Evolutionary conservation across 2,797 vertebrate species (phyloP).

Genomic region (Tokudaia tokunoshimensis): DNA sequence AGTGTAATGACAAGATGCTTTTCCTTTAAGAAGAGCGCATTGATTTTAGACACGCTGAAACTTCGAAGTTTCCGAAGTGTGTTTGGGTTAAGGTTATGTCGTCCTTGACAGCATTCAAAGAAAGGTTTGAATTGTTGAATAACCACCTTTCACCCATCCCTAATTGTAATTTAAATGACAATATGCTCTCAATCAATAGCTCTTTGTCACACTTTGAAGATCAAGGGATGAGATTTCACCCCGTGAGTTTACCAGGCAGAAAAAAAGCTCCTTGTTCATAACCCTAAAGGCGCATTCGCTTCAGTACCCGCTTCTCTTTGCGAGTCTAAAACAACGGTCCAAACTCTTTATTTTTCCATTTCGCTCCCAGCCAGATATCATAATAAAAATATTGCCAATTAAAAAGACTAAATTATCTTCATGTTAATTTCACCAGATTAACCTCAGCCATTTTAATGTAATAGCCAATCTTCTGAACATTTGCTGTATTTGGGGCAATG

Average conservation of each 20-base stretch:
- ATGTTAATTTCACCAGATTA: slow-evolving; percentile 76
- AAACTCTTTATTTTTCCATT: slow-evolving; percentile 83
- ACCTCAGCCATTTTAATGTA: slow-evolving; percentile 31
- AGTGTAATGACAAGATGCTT: slow-evolving; percentile 78
- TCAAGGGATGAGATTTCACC: slow-evolving; percentile 94
- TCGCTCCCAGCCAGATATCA: slow-evolving; percentile 77
- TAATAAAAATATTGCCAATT: slow-evolving; percentile 81
- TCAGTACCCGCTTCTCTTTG: slow-evolving; percentile 83
- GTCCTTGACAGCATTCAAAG: slow-evolving; percentile 88
- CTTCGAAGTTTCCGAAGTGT: slow-evolving; percentile 87
- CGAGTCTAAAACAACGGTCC: slow-evolving; percentile 79
- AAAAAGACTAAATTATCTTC: slow-evolving; percentile 64
- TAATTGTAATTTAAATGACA: slow-evolving; percentile 99
- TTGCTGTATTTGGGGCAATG: background rate
- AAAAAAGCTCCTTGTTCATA: slow-evolving; percentile 86
- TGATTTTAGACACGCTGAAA: slow-evolving; percentile 85
- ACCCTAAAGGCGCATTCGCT: slow-evolving; percentile 83
- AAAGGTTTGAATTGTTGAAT: slow-evolving; percentile 91
- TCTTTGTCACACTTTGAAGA: slow-evolving; percentile 95
- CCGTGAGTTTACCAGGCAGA: slow-evolving; percentile 89
- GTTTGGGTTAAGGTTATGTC: slow-evolving; percentile 90
- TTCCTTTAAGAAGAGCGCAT: slow-evolving; percentile 85
- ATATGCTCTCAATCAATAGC: slow-evolving; percentile 97
- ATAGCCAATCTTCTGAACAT: background rate
- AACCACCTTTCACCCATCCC: slow-evolving; percentile 94